A percentile compares a stretch with the other conserved stretches of the same genome.
Evolutionary conservation across 1,140 invertebrate species (phyloP).

Genomic region (Melanaphis sacchari): DNA sequence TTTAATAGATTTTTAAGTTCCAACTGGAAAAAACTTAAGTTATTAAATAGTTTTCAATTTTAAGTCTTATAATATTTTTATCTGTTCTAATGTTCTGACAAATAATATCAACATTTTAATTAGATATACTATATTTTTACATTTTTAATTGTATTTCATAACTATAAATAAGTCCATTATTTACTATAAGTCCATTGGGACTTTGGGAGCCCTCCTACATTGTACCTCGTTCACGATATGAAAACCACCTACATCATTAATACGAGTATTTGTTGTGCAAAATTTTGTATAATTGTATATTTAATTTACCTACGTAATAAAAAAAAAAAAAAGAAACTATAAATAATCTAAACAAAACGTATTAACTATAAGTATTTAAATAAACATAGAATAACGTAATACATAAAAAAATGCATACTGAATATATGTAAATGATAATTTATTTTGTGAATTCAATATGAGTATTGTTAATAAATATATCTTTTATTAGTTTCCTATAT

Average conservation of each 20-base stretch:
- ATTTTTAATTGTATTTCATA: neutral
- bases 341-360: neutral
- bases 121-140: neutral
- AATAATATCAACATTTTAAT: neutral
- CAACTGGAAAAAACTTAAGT: neutral
- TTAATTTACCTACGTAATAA: no score
- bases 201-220: no score
- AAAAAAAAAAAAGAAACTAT: no score
- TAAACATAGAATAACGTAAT: neutral
- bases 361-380: neutral
- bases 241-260: no score
- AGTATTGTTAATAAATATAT: neutral
- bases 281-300: no score
- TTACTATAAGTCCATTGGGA: no score
- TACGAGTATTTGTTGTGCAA: no score
- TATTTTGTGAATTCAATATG: neutral
- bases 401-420: neutral
- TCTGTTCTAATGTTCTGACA: neutral
- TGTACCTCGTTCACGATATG: no score
- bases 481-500: constrained; percentile 8
- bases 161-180: neutral
- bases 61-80: neutral
- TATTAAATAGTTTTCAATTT: neutral
- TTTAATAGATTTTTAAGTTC: no score
- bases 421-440: neutral